phyloP scores from a whole-genome alignment of 1,140 invertebrate genomes.

The Homalodisca vitripennis region DNA sequence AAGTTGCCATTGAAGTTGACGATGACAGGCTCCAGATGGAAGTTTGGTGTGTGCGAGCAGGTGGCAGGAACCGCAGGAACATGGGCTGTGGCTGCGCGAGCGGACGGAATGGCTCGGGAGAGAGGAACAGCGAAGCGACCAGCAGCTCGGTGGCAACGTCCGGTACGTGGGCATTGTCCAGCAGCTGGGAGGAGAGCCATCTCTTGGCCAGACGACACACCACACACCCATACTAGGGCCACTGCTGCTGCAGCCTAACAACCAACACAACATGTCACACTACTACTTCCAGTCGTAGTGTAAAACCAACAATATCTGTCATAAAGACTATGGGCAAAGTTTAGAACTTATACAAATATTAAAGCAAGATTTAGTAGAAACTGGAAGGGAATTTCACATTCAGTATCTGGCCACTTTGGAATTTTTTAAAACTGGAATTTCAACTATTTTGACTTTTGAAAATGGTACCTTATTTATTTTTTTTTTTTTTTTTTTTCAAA shows the following conservation, averaged over 20 bases:
- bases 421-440: too few species aligned
- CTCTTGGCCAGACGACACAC: constrained; percentile 79
- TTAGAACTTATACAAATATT: too few species aligned
- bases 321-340: too few species aligned
- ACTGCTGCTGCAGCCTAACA: constrained; percentile 71
- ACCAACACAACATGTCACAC: too few species aligned
- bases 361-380: too few species aligned
- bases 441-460: too few species aligned
- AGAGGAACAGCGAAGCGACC: constrained; percentile 71
- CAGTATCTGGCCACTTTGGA: too few species aligned
- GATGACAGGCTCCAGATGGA: constrained; percentile 68
- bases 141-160: constrained; percentile 74
- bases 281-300: too few species aligned
- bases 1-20: constrained; percentile 80
- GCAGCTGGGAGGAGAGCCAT: constrained; percentile 81
- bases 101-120: constrained; percentile 57
- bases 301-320: too few species aligned
- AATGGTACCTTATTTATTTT: too few species aligned
- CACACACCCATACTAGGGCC: constrained; percentile 70
- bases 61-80: constrained; percentile 73
- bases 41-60: constrained; percentile 71
- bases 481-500: too few species aligned
- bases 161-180: constrained; percentile 71
- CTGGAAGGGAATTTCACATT: too few species aligned
- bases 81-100: constrained; percentile 66